Base-by-base conservation (phyloP, 2,113 vertebrate genomes). In the Corynorhinus townsendii region DNA sequence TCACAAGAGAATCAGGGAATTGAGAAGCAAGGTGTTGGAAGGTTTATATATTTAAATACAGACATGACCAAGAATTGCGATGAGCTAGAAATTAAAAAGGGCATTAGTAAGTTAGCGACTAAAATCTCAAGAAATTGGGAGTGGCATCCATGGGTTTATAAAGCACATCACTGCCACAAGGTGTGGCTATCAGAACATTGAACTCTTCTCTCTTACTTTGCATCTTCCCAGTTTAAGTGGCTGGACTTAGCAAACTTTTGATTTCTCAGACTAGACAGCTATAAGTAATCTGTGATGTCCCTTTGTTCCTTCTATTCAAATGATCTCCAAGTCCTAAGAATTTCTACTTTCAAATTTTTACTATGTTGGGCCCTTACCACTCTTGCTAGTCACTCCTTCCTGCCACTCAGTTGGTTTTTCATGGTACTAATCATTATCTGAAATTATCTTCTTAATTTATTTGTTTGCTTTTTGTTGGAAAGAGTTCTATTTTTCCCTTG, bases 271-370 rank as follows among this genome's bases (percentile, higher is more conserved):
- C n/a, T 68, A 59, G 47, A 33, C 10, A 86, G 54, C 35, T 80
- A 75, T n/a, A 68, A 84, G 77, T 77, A 64, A 83, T 11, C 11
- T 4, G 24, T 68, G 49, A 38, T 20, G 20, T 33, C 33, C 47
- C 45, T 95, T 77, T 81, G 81, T 96, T 49, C 19, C 75, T 59
- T 87, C 24, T 92, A 62, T 75, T 71, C 38, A 20, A 69, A 86
- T 56, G 52, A 71, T 80, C 66, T 81, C 56, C 77, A 95, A 71
- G 17, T 91, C 49, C 49, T 71, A 82, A 69, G 86, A 88, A 95
- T 72, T 88, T 94, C 35, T 24, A 69, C 56, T 90, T 92, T 84
- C 17, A 92, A 75, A 54, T 68, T 69, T 59, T 76, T 72, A 38
- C n/a, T 73, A 16, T 64, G 64, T 86, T 35, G 17, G n/a, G 26